Conservation (phyloP, 2,888 invertebrate genomes). For the Lasioglossum morio region DNA sequence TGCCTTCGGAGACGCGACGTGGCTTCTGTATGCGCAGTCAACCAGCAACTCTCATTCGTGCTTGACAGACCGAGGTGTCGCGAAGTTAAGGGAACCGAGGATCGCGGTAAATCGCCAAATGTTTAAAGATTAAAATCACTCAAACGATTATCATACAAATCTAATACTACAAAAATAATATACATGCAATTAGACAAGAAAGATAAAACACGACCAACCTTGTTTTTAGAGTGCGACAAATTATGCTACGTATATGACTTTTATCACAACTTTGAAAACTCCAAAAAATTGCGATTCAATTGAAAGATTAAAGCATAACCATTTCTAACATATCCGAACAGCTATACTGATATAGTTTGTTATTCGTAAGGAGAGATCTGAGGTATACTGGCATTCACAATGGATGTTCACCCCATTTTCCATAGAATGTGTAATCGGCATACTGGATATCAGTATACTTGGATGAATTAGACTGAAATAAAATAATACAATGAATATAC, state of each 20-base stretch:
- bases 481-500: too few species aligned
- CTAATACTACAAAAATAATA: neutral
- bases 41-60: constrained; percentile 78
- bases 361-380: neutral
- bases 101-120: constrained; percentile 3
- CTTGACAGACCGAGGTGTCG: constrained; percentile 15
- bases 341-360: neutral
- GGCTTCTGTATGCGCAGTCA: constrained; percentile 76
- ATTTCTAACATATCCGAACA: neutral
- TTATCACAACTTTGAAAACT: neutral
- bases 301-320: neutral
- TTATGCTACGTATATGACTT: neutral
- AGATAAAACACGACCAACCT: neutral
- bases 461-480: too few species aligned
- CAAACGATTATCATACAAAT: neutral
- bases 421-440: too few species aligned
- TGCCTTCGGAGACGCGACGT: constrained; percentile 77
- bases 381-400: neutral
- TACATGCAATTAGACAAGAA: neutral
- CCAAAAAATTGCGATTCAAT: neutral
- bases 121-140: neutral
- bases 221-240: too few species aligned
- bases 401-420: neutral
- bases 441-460: too few species aligned
- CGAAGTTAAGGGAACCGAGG: neutral